Base-by-base conservation (phyloP, 2,797 vertebrate species). In the Poeciliopsis gracilis region DNA sequence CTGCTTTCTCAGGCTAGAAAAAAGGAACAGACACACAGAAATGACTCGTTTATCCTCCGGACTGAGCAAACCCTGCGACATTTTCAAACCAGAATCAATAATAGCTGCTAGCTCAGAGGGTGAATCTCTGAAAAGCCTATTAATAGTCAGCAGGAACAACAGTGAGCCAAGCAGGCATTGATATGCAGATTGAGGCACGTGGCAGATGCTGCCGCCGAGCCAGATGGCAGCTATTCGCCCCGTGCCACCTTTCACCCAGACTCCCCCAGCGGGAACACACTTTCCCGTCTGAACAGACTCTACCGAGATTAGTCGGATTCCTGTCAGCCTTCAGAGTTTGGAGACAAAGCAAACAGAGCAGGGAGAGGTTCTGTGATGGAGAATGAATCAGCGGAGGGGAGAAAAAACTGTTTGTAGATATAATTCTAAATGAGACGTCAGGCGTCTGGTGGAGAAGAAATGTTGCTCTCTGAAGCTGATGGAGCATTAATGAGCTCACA, bases 1-100 rank as follows among this genome's bases (percentile, higher is more conserved):
- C 98, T 0, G 95, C 91, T 94, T 98, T 99, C 95, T 99, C 98
- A 63, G 97, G 97, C 97, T 99, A 83, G 30, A 86, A 74, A 9
- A 46, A 63, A 28, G 30, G 13, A 28, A 15, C 55, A 57, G 13
- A 13, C 38, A 25, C 1, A 16, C 49, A 20, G 9, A 41, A 79
- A 77, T 80, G 0, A 46, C 55, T 55, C 82, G 81, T 90, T 90
- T 87, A 78, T 57, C 70, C 66, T 33, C 16, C 38, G 38, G 74
- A 55, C 38, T 66, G 73, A 0, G 2, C 8, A n/a, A 88, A 77
- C 46, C 72, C 41, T 83, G 84, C 25, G 28, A 0, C 71, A 46
- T 81, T 77, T 82, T 28, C 13, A 43, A 66, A 86, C 36, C 66
- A 67, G 7, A 12, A 69, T 77, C 77, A 70, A 53, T n/a, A 23